Percentiles rank a stretch among this genome's conserved stretches.
phyloP scores from a whole-genome alignment of 2,888 invertebrate genomes.

The Nasonia oneida region DNA sequence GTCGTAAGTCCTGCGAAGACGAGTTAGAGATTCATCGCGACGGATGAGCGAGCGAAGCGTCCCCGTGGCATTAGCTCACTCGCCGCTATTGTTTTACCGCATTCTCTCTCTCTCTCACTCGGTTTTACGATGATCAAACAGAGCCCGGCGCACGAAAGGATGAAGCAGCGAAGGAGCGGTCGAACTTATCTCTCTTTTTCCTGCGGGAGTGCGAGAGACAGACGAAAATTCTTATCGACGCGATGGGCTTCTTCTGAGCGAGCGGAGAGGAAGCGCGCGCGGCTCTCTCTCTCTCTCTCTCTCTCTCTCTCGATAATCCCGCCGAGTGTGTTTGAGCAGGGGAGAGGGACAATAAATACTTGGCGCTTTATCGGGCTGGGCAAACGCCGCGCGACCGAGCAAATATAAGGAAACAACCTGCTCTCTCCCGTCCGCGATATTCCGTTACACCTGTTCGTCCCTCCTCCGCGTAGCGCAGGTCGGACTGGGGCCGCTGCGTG shows the following conservation, averaged over 20 bases:
- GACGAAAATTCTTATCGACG: slow-evolving; percentile 38
- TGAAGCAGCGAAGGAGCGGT: slow-evolving; percentile 45
- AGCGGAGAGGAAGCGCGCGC: slow-evolving; percentile 18
- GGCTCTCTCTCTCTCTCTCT: no score
- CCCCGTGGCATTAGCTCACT: background rate
- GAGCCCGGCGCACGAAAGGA: slow-evolving; percentile 19
- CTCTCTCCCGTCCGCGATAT: slow-evolving; percentile 20
- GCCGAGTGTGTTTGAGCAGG: slow-evolving; percentile 55
- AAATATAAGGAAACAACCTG: slow-evolving; percentile 47
- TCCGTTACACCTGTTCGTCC: slow-evolving; percentile 54
- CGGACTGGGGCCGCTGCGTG: no score
- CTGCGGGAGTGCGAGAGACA: background rate
- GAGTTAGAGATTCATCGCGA: slow-evolving; percentile 34
- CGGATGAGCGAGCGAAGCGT: slow-evolving; percentile 10
- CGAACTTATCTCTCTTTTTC: slow-evolving; percentile 2
- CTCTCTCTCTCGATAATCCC: slow-evolving; percentile 47
- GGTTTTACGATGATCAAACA: slow-evolving; percentile 55
- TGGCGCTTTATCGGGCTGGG: slow-evolving; percentile 54
- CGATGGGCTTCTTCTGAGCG: background rate
- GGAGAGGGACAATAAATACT: slow-evolving; percentile 59
- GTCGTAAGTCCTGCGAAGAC: slow-evolving; percentile 19
- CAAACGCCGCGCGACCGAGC: slow-evolving; percentile 34
- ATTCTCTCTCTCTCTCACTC: background rate
- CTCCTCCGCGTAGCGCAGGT: no score
- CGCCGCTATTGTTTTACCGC: slow-evolving; percentile 28